Evolutionary conservation across 2,888 invertebrate genomes (phyloP), one percentile per base, ranked within the genome.

Genomic region (Nesidiocoris tenuis): DNA sequence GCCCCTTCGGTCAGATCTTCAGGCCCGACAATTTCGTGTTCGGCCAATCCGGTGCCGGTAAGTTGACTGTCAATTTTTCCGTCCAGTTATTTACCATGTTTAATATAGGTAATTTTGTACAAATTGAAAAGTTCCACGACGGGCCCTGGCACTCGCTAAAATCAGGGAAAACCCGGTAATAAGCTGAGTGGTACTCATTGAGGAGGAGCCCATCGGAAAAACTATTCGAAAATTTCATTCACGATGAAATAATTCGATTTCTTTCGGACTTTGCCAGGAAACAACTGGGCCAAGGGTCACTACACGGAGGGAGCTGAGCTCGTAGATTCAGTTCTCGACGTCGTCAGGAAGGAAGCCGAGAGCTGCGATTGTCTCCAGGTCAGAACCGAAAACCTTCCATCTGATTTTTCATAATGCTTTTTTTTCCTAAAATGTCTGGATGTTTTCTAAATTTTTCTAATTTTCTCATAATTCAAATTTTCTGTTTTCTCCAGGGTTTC

Each of bases 1-100:
- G 91, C 61, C 89, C 92, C 1, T 92, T 90, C 83, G 94, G 94
- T 0, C 89, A 90, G 82, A 87, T 94, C 79, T 95, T 94, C 86
- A 85, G 92, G 76, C 95, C 95, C 12, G 94, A 95, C 82, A 95
- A 93, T 86, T 95, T 90, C 83, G 90, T 95, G 17, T 94, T 92
- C 80, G 92, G 92, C 2, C 89, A 90, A 83, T 90, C 90, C 76
- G 94, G 95, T 3, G 94, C 95, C 59, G 88, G 88, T 54, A 85
- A 85, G 79, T 39, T 39, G 39, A n/a, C n/a, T n/a, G n/a, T n/a
- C n/a, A n/a, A n/a, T n/a, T n/a, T 39, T 39, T 39, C 39, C 12
- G 12, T 12, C 39, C 39, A 39, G 12, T 7, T 7, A 39, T 39
- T n/a, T n/a, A n/a, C n/a, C n/a, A n/a, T n/a, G n/a, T n/a, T n/a